Evolutionary conservation across 2,888 invertebrate species (phyloP), one percentile per base, ranked within the genome.

Genomic region (Caenorhabditis sp.): DNA sequence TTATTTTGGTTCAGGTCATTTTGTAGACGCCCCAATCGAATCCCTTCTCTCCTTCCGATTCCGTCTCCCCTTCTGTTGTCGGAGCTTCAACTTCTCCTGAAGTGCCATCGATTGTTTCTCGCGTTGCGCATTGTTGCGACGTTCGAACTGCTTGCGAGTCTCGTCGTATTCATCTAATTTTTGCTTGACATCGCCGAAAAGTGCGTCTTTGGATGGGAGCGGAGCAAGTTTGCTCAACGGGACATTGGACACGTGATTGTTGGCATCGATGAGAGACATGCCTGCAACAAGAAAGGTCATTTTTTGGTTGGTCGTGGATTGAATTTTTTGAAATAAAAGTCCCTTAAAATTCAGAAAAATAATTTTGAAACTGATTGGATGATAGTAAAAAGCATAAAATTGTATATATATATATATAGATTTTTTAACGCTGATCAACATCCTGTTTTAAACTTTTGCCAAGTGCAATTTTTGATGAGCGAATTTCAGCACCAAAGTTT

Each of bases 141-240:
- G 75, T 57, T 83, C 83, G 59, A 86, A 79, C 31, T 84, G 81
- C 58, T 82, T 82, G 17, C 85, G 64, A 27, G 84, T 82, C 62
- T 79, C 77, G 49, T 84, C 84, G 65, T 83, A 80, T 60, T 86
- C 86, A 27, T 79, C 76, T 63, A 86, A 65, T 63, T 83, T 85
- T 69, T 84, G 82, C 62, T 82, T 83, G 10, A 86, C 84, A 67
- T 86, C 86, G 8, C 90, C 90, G 84, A 90, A 90, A 21, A 90
- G 85, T 26, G 89, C 89, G 60, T 89, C 89, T 63, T 88, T 87
- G 12, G 86, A 85, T 1, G 90, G 90, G 3, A 88, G 82, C 7
- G 90, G 90, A 27, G 90, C 90, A 65, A 90, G 80, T 66, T 89
- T 89, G 60, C 84, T 87, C 27, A 88, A 78, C 5, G 90, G 89